Conservation (phyloP, 2,113 vertebrate genomes). For the Aleadryas rufinucha region DNA sequence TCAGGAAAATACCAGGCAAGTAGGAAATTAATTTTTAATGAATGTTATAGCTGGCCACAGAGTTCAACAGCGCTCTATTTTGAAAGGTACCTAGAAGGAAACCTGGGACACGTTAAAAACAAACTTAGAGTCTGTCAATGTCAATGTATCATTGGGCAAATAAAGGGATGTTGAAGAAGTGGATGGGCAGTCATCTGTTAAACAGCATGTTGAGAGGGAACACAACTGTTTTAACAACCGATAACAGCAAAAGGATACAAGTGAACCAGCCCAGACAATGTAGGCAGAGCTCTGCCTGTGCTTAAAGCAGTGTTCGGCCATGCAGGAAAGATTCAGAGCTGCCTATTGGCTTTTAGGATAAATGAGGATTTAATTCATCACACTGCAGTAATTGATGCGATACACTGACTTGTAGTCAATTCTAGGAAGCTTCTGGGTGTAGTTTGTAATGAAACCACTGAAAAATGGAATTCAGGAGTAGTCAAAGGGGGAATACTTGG, state of each 20-base stretch:
- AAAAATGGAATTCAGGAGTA: slow-evolving; percentile 2
- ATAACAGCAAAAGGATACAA: not conserved
- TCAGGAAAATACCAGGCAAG: not conserved
- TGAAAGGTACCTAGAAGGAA: not conserved
- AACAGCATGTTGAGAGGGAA: not conserved
- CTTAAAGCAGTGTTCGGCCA: not conserved
- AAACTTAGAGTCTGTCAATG: not conserved
- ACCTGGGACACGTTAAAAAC: not conserved
- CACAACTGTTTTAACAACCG: not conserved
- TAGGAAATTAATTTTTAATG: slow-evolving; percentile 33
- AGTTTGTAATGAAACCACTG: not conserved
- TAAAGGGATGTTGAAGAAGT: not conserved
- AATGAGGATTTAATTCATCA: slow-evolving; percentile 26
- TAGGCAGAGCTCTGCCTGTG: not conserved
- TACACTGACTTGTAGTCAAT: not conserved
- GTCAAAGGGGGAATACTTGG: not conserved
- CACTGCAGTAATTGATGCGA: not conserved
- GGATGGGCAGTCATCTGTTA: not conserved
- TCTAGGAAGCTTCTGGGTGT: slow-evolving; percentile 17
- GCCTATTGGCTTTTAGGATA: not conserved
- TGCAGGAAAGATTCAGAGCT: not conserved
- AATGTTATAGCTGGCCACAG: not conserved
- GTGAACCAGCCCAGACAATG: not conserved
- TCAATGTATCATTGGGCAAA: not conserved
- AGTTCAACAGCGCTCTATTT: not conserved